Conservation (phyloP, 1,140 invertebrate genomes). For the Drosophila lacteicornis region DNA sequence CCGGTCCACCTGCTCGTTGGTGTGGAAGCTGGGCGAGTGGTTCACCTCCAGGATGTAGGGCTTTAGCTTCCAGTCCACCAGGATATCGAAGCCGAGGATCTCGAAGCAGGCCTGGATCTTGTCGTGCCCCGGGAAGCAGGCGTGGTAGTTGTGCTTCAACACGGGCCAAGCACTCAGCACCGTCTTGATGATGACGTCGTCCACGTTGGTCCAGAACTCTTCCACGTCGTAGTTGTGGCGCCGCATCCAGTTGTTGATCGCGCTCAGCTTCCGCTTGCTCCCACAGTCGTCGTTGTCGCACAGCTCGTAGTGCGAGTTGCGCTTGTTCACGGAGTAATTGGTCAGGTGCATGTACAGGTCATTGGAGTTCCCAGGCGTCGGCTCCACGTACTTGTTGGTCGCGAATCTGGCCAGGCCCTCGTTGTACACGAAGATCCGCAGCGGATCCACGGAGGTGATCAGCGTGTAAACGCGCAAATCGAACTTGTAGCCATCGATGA, state of each 20-base stretch:
- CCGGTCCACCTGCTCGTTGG: slow-evolving; percentile 92
- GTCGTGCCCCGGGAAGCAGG: slow-evolving; percentile 94
- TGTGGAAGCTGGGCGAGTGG: slow-evolving; percentile 96
- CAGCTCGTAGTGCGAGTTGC: slow-evolving; percentile 90
- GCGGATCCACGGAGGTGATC: slow-evolving; percentile 97
- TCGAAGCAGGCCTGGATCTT: slow-evolving; percentile 95
- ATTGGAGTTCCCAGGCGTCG: slow-evolving; percentile 90
- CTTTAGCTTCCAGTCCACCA: slow-evolving; percentile 93
- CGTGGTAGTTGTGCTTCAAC: slow-evolving; percentile 94
- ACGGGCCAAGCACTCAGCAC: slow-evolving; percentile 93
- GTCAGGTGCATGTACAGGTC: slow-evolving; percentile 98
- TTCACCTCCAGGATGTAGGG: slow-evolving; percentile 95
- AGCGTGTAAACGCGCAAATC: slow-evolving; percentile 97
- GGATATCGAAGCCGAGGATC: slow-evolving; percentile 94
- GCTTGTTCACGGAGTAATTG: slow-evolving; percentile 98
- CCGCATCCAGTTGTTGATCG: slow-evolving; percentile 90
- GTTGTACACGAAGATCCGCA: slow-evolving; percentile 97
- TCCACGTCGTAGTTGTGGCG: slow-evolving; percentile 90
- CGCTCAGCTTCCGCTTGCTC: slow-evolving; percentile 94
- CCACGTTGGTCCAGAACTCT: slow-evolving; percentile 92
- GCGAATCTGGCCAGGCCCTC: slow-evolving; percentile 97
- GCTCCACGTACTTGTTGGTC: slow-evolving; percentile 93
- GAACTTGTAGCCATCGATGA: slow-evolving; percentile 99
- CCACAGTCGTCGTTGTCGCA: slow-evolving; percentile 89
- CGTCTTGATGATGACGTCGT: slow-evolving; percentile 96